Percentiles rank a stretch among this genome's conserved stretches.
These are phyloP conservation scores for Eudyptes chrysolophus DNA, from an alignment of 2,113 vertebrate species.

Conservation along the genomic window DNA sequence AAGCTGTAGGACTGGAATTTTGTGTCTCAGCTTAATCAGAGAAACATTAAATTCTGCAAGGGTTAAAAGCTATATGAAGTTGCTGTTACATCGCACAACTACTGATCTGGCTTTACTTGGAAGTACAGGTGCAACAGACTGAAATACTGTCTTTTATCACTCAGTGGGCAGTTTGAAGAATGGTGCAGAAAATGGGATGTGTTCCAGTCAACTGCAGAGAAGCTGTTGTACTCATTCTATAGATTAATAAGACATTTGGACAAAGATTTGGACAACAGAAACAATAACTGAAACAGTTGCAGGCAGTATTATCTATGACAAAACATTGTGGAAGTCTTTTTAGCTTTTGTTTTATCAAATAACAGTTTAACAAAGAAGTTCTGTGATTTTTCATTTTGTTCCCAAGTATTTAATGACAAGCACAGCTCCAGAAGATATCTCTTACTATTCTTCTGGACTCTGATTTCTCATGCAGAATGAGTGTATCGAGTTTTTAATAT, in stretches of 20 bases:
- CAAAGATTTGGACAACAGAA: background rate
- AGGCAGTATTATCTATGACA: background rate
- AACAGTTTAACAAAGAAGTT: background rate
- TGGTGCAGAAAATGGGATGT: background rate
- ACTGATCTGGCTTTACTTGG: background rate
- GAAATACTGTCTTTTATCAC: background rate
- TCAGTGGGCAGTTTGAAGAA: background rate
- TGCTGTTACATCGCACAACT: background rate
- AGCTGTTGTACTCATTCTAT: background rate
- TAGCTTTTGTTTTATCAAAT: background rate
- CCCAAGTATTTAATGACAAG: background rate
- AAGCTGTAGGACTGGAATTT: background rate
- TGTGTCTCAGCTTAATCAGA: background rate
- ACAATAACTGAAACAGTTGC: background rate
- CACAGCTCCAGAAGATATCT: background rate
- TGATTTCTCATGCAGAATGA: slow-evolving; percentile 13
- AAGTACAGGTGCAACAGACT: background rate
- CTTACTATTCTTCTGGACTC: background rate
- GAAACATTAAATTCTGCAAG: background rate
- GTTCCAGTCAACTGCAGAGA: background rate
- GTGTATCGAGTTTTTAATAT: background rate
- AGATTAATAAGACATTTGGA: background rate
- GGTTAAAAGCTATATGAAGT: background rate
- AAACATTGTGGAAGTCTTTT: background rate
- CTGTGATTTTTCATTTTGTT: background rate